phyloP scores from a whole-genome alignment of 2,113 vertebrate genomes.

The Illadopsis cleaveri region DNA sequence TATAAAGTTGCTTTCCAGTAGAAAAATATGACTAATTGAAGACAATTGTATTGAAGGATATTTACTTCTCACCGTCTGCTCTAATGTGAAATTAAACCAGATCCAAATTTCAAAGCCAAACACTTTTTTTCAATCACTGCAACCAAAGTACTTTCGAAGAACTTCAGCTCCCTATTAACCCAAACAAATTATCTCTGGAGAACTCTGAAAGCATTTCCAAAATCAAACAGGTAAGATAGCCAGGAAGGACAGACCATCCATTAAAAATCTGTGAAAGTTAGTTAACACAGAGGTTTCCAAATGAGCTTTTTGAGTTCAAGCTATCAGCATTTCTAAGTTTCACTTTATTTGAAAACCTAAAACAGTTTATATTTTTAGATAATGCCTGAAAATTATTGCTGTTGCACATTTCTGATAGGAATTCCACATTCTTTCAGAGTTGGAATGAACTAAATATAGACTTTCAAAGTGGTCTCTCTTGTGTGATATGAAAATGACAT shows the following conservation, averaged over 20 bases:
- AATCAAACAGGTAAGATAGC: neutral
- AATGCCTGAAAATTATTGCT: neutral
- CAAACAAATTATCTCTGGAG: neutral
- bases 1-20: neutral
- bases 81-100: neutral
- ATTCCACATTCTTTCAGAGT: neutral
- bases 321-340: neutral
- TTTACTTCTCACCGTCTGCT: neutral
- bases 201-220: neutral
- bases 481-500: neutral
- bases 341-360: neutral
- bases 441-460: neutral
- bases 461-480: neutral
- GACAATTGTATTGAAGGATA: neutral
- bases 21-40: neutral
- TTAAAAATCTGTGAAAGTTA: neutral
- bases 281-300: neutral
- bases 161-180: neutral
- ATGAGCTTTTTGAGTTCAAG: neutral
- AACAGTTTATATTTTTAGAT: neutral
- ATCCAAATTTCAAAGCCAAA: neutral
- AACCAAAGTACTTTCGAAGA: neutral
- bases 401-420: neutral
- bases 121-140: neutral
- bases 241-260: neutral